Percentiles rank a stretch among this genome's conserved stretches.
These are phyloP conservation scores for Dugesia japonica DNA, from an alignment of 2,888 invertebrate genomes.

Conservation along the genomic window DNA sequence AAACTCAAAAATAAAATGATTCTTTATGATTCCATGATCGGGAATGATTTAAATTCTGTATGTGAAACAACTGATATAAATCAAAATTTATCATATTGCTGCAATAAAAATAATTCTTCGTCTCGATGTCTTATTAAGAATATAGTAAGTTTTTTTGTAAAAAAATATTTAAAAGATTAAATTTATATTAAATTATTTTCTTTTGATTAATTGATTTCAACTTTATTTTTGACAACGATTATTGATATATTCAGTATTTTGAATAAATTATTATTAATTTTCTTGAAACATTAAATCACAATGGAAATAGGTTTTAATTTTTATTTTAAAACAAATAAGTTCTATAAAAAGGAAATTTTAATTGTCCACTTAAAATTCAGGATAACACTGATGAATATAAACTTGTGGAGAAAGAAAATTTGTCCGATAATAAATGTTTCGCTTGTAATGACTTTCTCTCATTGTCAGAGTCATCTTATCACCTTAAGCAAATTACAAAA, in stretches of 20 bases:
- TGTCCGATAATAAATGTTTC: neutral
- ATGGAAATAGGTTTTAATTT: no score
- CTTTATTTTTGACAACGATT: no score
- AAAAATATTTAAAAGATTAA: no score
- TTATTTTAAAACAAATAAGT: no score
- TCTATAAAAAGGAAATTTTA: no score
- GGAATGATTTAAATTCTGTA: neutral
- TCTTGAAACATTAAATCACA: no score
- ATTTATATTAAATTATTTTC: no score
- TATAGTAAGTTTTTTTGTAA: neutral
- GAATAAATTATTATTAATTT: no score
- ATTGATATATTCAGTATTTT: no score
- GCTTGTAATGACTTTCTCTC: neutral
- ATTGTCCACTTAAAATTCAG: neutral
- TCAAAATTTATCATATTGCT: constrained; percentile 1
- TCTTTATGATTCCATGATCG: constrained; percentile 1
- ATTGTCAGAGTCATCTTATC: neutral
- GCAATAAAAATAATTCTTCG: neutral
- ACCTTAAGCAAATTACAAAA: neutral
- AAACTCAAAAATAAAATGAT: neutral
- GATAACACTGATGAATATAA: neutral
- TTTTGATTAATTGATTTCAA: no score
- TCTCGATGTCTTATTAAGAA: neutral
- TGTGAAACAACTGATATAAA: neutral
- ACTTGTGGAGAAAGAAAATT: neutral